phyloP scores from a whole-genome alignment of 2,888 invertebrate genomes.

The Slavum lentiscoides region DNA sequence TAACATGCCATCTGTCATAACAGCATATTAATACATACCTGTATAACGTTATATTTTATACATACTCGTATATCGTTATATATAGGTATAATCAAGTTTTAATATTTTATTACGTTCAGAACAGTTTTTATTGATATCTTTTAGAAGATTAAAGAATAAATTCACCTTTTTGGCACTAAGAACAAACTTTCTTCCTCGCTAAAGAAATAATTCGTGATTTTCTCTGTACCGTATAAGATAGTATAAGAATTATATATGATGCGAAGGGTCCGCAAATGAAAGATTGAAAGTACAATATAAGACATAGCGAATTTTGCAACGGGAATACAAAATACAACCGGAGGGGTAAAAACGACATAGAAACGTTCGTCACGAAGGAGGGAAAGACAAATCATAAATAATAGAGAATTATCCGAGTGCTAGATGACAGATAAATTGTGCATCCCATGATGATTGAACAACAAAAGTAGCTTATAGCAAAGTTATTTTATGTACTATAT shows the following conservation, averaged over 20 bases:
- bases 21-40: no score
- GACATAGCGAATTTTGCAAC: constrained; percentile 25
- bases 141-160: no score
- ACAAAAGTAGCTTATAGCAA: constrained; percentile 47
- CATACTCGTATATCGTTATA: no score
- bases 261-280: not conserved
- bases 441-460: constrained; percentile 39
- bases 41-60: no score
- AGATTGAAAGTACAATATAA: constrained; percentile 34
- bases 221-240: not conserved
- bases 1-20: no score
- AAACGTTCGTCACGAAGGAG: constrained; percentile 17
- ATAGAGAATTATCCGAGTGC: constrained; percentile 48
- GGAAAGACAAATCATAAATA: constrained; percentile 52
- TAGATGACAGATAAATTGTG: constrained; percentile 45
- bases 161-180: no score
- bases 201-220: constrained; percentile 14
- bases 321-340: constrained; percentile 29
- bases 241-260: not conserved
- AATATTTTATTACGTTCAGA: no score
- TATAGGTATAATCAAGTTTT: no score
- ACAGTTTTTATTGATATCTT: no score
- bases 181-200: no score
- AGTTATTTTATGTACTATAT: constrained; percentile 34
- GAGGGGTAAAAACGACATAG: constrained; percentile 9